Evolutionary conservation across 2,888 invertebrate species (phyloP), one percentile per base, ranked within the genome.

Genomic region (Fabriciana adippe): DNA sequence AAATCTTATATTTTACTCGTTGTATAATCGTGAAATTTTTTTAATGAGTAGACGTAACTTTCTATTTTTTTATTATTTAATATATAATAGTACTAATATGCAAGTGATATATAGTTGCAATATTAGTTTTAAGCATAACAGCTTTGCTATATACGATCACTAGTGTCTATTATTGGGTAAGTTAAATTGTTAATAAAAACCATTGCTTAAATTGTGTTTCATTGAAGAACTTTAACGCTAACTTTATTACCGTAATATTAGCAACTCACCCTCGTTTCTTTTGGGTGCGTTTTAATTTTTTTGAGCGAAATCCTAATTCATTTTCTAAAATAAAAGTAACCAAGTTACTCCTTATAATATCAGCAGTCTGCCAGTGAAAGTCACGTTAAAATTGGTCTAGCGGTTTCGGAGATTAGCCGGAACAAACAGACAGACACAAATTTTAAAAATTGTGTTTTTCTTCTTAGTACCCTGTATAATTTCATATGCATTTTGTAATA

Each of bases 31-130:
- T 51, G 45, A 59, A n/a, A 55, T 57, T 31, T 68, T 56, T n/a
- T 61, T 59, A 65, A 55, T 61, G 59, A 63, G 26, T 59, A 48
- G 59, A 26, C 59, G 41, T 21, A 60, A 57, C 47, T 48, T 67
- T 64, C 59, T 61, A 47, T 66, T 66, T 61, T 65, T 78, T 77
- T 76, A 74, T 71, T 74, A 70, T 76, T 69, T 69, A 64, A 77
- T 73, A 71, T 72, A 77, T 75, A 62, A 56, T 62, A 60, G 51
- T 64, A 83, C 79, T 76, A 78, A 78, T 80, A 81, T 87, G 87
- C 89, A 87, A 88, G 92, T 92, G 92, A 92, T 92, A 91, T 78
- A 81, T 81, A 81, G 90, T 91, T 92, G 92, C 92, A 92, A 92
- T 92, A 92, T 84, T 92, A 92, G 90, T 77, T 75, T 74, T 89